Evolutionary conservation across 2,797 vertebrate species (phyloP).

Genomic region (Anguilla megastoma): DNA sequence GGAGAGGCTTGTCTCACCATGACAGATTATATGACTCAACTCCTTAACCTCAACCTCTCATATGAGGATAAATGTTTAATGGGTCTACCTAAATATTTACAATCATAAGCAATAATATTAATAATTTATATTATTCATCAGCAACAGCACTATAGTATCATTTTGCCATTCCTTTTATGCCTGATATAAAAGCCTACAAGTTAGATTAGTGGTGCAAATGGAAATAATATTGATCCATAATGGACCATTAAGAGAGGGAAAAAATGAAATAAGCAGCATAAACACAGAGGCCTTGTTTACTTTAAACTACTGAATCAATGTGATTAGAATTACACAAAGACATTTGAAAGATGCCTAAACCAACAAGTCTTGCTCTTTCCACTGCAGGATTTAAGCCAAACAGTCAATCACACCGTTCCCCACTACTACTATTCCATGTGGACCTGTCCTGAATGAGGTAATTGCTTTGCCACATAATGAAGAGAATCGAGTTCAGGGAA

Average conservation of each 20-base stretch:
- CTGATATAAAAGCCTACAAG: not conserved
- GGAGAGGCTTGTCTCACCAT: not conserved
- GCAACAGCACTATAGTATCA: not conserved
- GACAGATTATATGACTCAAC: not conserved
- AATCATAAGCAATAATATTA: not conserved
- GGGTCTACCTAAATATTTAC: not conserved
- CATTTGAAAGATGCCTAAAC: not conserved
- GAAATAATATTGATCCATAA: not conserved
- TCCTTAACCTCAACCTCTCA: not conserved
- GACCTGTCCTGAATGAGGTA: not conserved
- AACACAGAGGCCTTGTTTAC: not conserved
- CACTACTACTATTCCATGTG: not conserved
- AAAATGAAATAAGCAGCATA: too few species aligned
- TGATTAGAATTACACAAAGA: not conserved
- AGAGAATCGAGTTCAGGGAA: too few species aligned
- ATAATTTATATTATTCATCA: not conserved
- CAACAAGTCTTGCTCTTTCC: not conserved
- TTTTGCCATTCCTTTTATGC: not conserved
- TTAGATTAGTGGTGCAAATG: not conserved
- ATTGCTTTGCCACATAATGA: not conserved
- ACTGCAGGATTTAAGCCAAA: not conserved
- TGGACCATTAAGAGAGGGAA: not conserved
- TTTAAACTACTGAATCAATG: not conserved
- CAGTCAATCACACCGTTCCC: not conserved
- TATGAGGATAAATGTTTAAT: not conserved